Percentiles rank a stretch among this genome's conserved stretches.
Evolutionary conservation across 2,888 invertebrate genomes (phyloP).

Genomic region (Ormyrus rosae): DNA sequence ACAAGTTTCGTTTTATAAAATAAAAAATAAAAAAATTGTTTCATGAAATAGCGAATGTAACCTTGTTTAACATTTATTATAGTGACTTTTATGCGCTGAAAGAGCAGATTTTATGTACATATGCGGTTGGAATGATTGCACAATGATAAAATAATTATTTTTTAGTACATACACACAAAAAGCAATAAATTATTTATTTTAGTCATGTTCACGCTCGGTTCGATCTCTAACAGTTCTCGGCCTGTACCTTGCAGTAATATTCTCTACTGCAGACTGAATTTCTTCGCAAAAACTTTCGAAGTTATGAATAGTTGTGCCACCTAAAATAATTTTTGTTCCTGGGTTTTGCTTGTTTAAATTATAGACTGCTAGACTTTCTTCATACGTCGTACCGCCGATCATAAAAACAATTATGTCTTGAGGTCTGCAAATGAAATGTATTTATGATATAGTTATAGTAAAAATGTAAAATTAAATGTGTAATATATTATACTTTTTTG

Average conservation of each 20-base stretch:
- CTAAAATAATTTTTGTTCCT: slow-evolving; percentile 87
- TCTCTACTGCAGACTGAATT: slow-evolving; percentile 73
- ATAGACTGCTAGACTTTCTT: slow-evolving; percentile 93
- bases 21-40: slow-evolving; percentile 45
- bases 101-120: slow-evolving; percentile 56
- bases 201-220: slow-evolving; percentile 51
- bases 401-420: slow-evolving; percentile 98
- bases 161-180: slow-evolving; percentile 50
- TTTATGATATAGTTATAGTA: slow-evolving; percentile 9
- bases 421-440: slow-evolving; percentile 78
- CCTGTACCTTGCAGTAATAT: slow-evolving; percentile 77
- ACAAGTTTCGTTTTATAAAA: slow-evolving; percentile 45
- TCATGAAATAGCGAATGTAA: slow-evolving; percentile 15
- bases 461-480: slow-evolving; percentile 33
- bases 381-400: slow-evolving; percentile 97
- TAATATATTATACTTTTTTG: slow-evolving; percentile 77
- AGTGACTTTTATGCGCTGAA: slow-evolving; percentile 46
- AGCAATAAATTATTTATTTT: slow-evolving; percentile 53
- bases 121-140: slow-evolving; percentile 56
- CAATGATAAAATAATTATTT: slow-evolving; percentile 56
- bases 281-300: slow-evolving; percentile 88
- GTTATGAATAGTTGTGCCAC: slow-evolving; percentile 95
- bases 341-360: slow-evolving; percentile 86
- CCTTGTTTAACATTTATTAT: slow-evolving; percentile 56
- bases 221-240: slow-evolving; percentile 66